Conservation (phyloP, 2,113 vertebrate species). For the Onychorhynchus coronatus region DNA sequence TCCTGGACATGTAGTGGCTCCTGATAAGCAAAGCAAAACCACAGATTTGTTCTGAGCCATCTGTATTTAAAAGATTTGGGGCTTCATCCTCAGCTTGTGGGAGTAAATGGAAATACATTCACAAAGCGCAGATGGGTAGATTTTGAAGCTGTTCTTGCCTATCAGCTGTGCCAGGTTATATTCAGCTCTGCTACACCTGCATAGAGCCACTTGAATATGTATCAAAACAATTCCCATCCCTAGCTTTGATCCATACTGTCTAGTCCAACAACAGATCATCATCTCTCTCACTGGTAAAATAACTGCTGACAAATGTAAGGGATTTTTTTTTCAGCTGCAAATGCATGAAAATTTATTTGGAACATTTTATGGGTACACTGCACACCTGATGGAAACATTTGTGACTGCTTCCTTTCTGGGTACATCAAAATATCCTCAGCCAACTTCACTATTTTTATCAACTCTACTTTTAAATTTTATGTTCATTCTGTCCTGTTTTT, state of each 20-base stretch:
- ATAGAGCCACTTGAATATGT: neutral
- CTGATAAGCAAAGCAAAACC: neutral
- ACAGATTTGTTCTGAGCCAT: neutral
- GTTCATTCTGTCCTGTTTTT: neutral
- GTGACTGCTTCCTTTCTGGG: slow-evolving; percentile 3
- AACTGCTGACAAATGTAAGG: slow-evolving; percentile 2
- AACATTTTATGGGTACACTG: slow-evolving; percentile 29
- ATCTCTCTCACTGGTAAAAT: slow-evolving; percentile 37
- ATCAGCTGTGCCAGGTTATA: neutral
- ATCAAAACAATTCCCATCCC: neutral
- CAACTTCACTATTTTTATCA: slow-evolving; percentile 12
- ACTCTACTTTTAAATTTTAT: neutral
- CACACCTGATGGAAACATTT: slow-evolving; percentile 43
- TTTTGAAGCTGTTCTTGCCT: neutral
- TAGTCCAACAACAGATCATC: slow-evolving; percentile 28
- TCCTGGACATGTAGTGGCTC: neutral
- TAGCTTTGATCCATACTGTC: slow-evolving; percentile 15
- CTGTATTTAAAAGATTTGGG: neutral
- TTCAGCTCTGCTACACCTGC: slow-evolving; percentile 33
- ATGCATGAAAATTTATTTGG: slow-evolving; percentile 25
- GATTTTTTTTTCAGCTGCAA: neutral
- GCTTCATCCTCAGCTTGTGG: neutral
- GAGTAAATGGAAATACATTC: neutral
- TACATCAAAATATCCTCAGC: neutral
- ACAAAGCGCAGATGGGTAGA: neutral